Base-by-base conservation (phyloP, 2,113 vertebrate genomes). In the Pao palembangensis region DNA sequence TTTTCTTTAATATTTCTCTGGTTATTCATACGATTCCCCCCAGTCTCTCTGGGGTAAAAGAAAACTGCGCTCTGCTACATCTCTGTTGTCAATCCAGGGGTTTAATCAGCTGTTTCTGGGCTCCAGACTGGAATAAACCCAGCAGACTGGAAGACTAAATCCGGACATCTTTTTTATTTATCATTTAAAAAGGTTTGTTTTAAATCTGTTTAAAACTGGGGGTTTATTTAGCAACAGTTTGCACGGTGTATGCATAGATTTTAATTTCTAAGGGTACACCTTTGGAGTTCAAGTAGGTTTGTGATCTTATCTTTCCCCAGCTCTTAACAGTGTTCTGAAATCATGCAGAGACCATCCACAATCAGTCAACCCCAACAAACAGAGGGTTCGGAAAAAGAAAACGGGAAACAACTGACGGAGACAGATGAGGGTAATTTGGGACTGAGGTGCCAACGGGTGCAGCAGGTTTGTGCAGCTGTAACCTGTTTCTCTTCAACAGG, bases 91-190 rank as follows among this genome's bases (percentile, higher is more conserved):
- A 49, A 42, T 48, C 38, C 25, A 6, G 0, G 18, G 58, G 25
- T 73, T 71, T 67, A 66, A 58, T 66, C 78, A 82, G 65, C 64
- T 78, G 69, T 46, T 51, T 67, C 41, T 48, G 57, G 48, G 58
- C 52, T 73, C 50, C 61, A 62, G n/a, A 53, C 55, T 19, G 21
- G 6, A 63, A n/a, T 14, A 61, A 63, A 44, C 25, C 38, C 69
- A 21, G n/a, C 19, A 23, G 59, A 50, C 71, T 11, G 25, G 21
- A 1, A 1, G 13, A 65, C 66, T 70, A 63, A 73, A 61, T 52
- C 53, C 19, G 20, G n/a, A 64, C 51, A 10, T 25, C 23, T 28
- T 1, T 67, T 50, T 58, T 54, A 55, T 63, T 44, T 51, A 38
- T 38, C 34, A 38, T 12, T 38, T 31, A 31, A 31, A 31, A 31